Base-by-base conservation (phyloP, 2,888 invertebrate species). In the Chydorus sphaericus region DNA sequence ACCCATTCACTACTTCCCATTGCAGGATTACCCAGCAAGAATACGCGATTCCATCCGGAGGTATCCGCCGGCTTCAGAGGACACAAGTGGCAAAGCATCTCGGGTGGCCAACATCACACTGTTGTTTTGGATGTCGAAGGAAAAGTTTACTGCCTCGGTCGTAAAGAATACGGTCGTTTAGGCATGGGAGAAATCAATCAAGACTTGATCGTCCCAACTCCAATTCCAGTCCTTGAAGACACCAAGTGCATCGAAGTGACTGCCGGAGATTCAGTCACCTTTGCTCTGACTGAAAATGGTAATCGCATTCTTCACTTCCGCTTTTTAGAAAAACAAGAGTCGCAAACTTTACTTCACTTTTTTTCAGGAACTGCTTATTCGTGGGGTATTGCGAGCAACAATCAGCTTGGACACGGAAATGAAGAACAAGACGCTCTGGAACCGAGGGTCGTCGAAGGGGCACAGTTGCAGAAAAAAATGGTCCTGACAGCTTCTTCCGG, bases 361-460 rank as follows among this genome's bases (percentile, higher is more conserved):
- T 52, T 52, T 54, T 1, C 68, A 85, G 91, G 91, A 20, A 77
- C 80, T 57, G 71, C 87, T 0, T 85, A 80, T 66, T 77, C 85
- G 0, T 96, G 93, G 92, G 96, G 96, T 6, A 90, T 92, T 86
- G 93, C 93, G 16, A 83, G 85, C 37, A 87, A 83, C 65, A 80
- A 82, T 1, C 90, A 92, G 70, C 73, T 94, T 49, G 93, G 92
- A 1, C 82, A 83, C 0, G 91, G 90, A 1, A 63, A 65, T 30
- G 71, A 73, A 14, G 74, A 75, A 14, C n/a, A n/a, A n/a, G 74
- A 75, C 33, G 48, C 61, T 16, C 67, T 65, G 59, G 66, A 65
- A 48, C 75, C 62, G 66, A 71, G 50, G 72, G 79, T 64, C 73
- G 75, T 85, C 6, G 71, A 71, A 57, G 80, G 82, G 58, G 84